Conservation (phyloP, 2,113 vertebrate species). For the Salvelinus namaycush region DNA sequence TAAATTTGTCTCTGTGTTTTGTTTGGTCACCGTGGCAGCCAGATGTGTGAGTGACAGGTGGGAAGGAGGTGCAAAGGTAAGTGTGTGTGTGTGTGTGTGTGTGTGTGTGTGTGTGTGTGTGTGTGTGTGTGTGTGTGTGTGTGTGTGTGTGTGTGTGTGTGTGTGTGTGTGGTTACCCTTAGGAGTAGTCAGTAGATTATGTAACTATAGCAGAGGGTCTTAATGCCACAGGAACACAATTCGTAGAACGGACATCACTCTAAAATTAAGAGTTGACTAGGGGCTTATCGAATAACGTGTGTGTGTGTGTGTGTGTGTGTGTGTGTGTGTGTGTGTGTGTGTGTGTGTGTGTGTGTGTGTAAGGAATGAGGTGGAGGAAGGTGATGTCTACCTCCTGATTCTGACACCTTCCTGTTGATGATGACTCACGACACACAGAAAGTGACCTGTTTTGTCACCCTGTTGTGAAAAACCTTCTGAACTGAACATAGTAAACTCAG, state of each 20-base stretch:
- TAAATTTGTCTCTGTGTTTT: slow-evolving; percentile 10
- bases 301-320: not conserved
- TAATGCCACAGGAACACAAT: no score
- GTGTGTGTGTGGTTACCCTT: not conserved
- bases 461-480: not conserved
- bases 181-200: not conserved
- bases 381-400: slow-evolving; percentile 1
- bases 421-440: not conserved
- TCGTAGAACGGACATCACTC: no score
- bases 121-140: no score
- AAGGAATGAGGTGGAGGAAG: not conserved
- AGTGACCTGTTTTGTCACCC: not conserved
- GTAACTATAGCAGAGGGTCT: no score
- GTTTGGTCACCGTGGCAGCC: slow-evolving; percentile 42
- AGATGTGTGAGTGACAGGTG: slow-evolving; percentile 42
- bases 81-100: slow-evolving; percentile 5
- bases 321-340: not conserved
- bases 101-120: not conserved
- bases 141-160: not conserved
- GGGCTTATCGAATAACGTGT: not conserved
- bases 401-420: slow-evolving; percentile 6
- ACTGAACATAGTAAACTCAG: not conserved
- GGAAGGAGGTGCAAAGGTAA: slow-evolving; percentile 29
- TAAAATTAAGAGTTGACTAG: not conserved
- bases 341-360: not conserved